Base-by-base conservation (phyloP, 2,113 vertebrate genomes). In the Morphnarchus princeps region DNA sequence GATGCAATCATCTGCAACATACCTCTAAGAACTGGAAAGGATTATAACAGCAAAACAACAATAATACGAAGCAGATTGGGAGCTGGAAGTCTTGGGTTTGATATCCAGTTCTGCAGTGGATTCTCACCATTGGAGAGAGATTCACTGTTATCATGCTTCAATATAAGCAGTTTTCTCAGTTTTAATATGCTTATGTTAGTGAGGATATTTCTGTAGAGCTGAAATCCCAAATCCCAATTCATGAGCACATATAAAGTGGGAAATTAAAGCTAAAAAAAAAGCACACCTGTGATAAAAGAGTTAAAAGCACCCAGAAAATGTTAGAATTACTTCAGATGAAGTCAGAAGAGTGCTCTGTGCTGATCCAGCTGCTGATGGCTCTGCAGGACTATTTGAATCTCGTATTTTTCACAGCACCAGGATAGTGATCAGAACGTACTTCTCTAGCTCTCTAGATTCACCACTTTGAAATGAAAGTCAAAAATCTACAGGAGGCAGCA, bases 401-500 rank as follows among this genome's bases (percentile, higher is more conserved):
- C 63, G 1, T 66, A 87, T 94, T 90, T 91, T 95, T 91, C 84
- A 82, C 82, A 95, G 97, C 78, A 90, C 62, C 84, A 80, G 82
- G 78, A 91, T 3, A 95, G 94, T 82, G 94, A 97, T 97, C 93
- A 96, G 96, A 93, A 85, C 84, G 21, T 50, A 95, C 86, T 90
- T 95, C 78, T 85, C 81, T 66, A 86, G 74, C 84, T 95, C 74
- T 95, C 87, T 59, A 82, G 87, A 95, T 91, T 96, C 93, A 90
- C 73, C 85, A 59, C 78, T 95, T 93, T 17, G 81, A 96, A 97
- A 93, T 74, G 78, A 69, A 97, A 96, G 97, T 93, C 93, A 93
- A 82, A 95, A 96, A 91, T 86, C 96, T 82, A 93, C 94, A 83
- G 97, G 97, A 96, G 95, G 87, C 63, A 78, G 91, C 91, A 90